Evolutionary conservation across 1,140 invertebrate genomes (phyloP), one percentile per base, ranked within the genome.

Genomic region (Aphis gossypii): DNA sequence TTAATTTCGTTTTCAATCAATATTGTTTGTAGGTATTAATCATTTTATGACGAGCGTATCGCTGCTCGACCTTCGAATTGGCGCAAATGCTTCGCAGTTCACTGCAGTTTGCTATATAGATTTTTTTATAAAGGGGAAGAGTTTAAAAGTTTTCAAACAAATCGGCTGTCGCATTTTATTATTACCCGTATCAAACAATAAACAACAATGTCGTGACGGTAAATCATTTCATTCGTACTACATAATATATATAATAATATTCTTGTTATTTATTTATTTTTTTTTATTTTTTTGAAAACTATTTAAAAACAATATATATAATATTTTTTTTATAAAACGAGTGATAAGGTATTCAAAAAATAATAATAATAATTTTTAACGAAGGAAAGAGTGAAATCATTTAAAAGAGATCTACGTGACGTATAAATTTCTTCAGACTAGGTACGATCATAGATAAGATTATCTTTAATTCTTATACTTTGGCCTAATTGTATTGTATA

Each of bases 1-100:
- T 84, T 84, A 84, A 84, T 84, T 84, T 84, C 83, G 38, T 44
- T 84, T 41, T 84, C 83, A 11, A 84, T 84, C 83, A 30, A 84
- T 84, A 44, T 25, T 84, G 2, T 25, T 84, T 84, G 83, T 83
- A 21, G 7, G 18, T 41, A 84, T 84, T 84, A 84, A 84, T 84
- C 83, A 84, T 41, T 84, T 84, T 84, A 44, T 84, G 23, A 84
- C 83, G 38, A 84, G 41, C 23, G 41, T 84, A 84, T 84, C 23
- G 23, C 23, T 25, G 23, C 38, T 44, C 83, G 23, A 41, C 83
- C 83, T 84, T 84, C 83, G 83, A 41, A 44, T 41, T 23, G 83
- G 23, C 23, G 30, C 23, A 84, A 84, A 84, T 84, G 38, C 38
- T 84, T 25, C 9, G 4, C 38, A 84, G 9, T 25, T 41, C 23